These are phyloP conservation scores for Uropetala carovei DNA, from an alignment of 2,888 invertebrate species.

Conservation along the genomic window DNA sequence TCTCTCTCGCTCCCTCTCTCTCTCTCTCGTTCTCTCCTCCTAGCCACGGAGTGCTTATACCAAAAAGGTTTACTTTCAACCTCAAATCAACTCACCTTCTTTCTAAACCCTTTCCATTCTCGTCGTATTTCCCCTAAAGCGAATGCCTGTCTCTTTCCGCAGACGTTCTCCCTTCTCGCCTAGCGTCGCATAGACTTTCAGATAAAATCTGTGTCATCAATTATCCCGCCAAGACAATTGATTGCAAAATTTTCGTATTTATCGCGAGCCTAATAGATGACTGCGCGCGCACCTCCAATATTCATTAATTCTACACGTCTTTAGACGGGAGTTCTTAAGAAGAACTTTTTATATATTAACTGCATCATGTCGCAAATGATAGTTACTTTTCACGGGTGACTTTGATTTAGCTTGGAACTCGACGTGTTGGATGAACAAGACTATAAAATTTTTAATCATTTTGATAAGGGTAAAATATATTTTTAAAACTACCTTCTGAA, in stretches of 20 bases:
- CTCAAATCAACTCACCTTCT: neutral
- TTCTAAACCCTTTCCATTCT: neutral
- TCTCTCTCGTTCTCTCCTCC: neutral
- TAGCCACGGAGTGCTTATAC: neutral
- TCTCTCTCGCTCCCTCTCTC: neutral
- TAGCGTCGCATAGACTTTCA: neutral
- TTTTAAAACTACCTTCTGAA: too few species aligned
- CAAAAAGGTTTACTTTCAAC: constrained; percentile 3
- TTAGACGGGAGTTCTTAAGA: too few species aligned
- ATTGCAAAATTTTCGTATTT: neutral
- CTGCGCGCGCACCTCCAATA: neutral
- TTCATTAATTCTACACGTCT: too few species aligned
- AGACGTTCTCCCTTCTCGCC: neutral
- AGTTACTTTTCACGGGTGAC: too few species aligned
- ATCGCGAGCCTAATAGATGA: neutral
- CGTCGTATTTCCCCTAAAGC: neutral
- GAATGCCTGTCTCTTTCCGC: neutral
- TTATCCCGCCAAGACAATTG: neutral
- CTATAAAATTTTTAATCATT: too few species aligned
- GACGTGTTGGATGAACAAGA: too few species aligned
- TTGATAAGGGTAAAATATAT: too few species aligned
- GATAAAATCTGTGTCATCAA: neutral
- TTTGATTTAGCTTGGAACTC: too few species aligned
- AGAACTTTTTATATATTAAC: too few species aligned
- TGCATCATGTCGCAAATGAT: too few species aligned